phyloP scores from a whole-genome alignment of 2,113 vertebrate species.

The Dissostichus mawsoni region DNA sequence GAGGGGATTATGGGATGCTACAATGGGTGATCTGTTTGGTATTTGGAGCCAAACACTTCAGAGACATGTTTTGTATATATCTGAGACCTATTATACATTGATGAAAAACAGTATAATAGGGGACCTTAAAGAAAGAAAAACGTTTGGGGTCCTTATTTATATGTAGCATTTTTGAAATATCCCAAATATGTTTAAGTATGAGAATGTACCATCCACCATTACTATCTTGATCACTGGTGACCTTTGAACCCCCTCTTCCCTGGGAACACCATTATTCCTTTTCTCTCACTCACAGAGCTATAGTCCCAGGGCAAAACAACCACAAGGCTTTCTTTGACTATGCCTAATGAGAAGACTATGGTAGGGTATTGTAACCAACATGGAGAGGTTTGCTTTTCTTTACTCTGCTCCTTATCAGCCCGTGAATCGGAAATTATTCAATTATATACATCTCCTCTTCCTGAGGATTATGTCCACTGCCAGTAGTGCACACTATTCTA shows the following conservation, averaged over 20 bases:
- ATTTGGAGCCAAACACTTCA: no score
- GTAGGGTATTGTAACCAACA: constrained; percentile 47
- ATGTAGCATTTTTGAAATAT: no score
- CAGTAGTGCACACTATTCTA: constrained; percentile 53
- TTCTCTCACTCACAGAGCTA: constrained; percentile 57
- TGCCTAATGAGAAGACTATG: constrained; percentile 72
- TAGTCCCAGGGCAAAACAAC: constrained; percentile 48
- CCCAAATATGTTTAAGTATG: background rate
- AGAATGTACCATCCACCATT: background rate
- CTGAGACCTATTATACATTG: no score
- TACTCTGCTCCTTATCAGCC: constrained; percentile 48
- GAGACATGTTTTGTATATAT: no score
- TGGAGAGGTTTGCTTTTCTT: constrained; percentile 48
- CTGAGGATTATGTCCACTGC: constrained; percentile 49
- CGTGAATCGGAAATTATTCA: constrained; percentile 66
- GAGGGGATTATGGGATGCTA: no score
- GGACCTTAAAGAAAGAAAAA: no score
- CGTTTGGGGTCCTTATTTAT: no score
- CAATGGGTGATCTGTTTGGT: no score
- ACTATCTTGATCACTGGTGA: constrained; percentile 30
- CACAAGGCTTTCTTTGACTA: constrained; percentile 76
- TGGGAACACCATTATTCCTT: constrained; percentile 66
- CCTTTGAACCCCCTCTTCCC: constrained; percentile 57
- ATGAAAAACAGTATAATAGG: no score
- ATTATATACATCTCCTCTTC: constrained; percentile 71